Conservation (phyloP, 2,113 vertebrate species). For the Ceyx cyanopectus region DNA sequence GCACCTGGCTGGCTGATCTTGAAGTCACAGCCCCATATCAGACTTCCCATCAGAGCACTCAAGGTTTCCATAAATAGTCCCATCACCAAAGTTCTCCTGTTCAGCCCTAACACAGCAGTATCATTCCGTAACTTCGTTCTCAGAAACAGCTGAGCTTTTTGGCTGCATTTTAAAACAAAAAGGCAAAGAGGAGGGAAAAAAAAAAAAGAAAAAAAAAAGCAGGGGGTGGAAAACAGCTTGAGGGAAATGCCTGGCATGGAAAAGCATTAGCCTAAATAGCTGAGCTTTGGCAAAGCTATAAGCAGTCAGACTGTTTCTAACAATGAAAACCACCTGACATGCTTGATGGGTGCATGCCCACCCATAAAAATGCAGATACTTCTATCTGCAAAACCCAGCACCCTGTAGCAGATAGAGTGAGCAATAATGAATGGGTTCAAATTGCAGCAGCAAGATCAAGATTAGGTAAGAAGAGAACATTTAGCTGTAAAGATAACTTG, state of each 20-base stretch:
- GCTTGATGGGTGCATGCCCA: neutral
- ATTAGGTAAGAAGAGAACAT: constrained; percentile 2
- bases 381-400: neutral
- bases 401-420: constrained; percentile 8
- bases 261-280: constrained; percentile 50
- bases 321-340: constrained; percentile 18
- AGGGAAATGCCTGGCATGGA: constrained; percentile 47
- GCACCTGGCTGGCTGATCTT: neutral
- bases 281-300: constrained; percentile 45
- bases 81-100: neutral
- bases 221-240: constrained; percentile 56
- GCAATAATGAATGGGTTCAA: constrained; percentile 24
- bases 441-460: neutral
- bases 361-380: neutral
- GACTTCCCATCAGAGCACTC: neutral
- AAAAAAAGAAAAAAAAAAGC: neutral
- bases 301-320: constrained; percentile 53
- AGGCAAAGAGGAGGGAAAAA: neutral
- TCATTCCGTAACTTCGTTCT: neutral
- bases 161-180: constrained; percentile 62
- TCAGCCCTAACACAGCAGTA: neutral
- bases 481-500: constrained; percentile 2
- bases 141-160: constrained; percentile 65
- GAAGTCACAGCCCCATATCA: neutral
- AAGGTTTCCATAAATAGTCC: constrained; percentile 2